Evolutionary conservation across 2,797 vertebrate genomes (phyloP).

Genomic region (Leptatherina wallacei): DNA sequence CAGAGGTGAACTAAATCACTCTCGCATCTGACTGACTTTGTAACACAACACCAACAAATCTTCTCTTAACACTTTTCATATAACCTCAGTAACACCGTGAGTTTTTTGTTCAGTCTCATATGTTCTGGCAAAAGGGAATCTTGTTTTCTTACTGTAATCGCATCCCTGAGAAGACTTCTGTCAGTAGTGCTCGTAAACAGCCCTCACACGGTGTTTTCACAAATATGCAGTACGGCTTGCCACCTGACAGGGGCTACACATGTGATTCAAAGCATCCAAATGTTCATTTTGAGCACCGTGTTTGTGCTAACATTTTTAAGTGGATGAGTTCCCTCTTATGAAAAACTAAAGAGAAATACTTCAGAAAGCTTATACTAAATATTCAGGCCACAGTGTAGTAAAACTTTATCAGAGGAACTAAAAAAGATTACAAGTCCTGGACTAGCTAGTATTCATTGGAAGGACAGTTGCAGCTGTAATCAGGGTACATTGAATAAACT

Average conservation of each 20-base stretch:
- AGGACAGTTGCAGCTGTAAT: background rate
- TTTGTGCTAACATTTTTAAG: background rate
- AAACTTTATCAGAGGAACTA: background rate
- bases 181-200: slow-evolving; percentile 15
- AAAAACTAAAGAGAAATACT: background rate
- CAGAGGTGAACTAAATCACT: slow-evolving; percentile 65
- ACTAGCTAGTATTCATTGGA: background rate
- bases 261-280: slow-evolving; percentile 20
- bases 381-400: background rate
- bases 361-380: background rate
- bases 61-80: slow-evolving; percentile 40
- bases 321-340: background rate
- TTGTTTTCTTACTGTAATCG: slow-evolving; percentile 28
- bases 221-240: background rate
- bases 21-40: slow-evolving; percentile 41
- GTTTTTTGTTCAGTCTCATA: background rate
- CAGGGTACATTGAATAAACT: background rate
- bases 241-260: slow-evolving; percentile 26
- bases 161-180: slow-evolving; percentile 18
- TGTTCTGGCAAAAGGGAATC: background rate
- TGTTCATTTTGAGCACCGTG: background rate
- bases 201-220: slow-evolving; percentile 18
- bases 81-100: slow-evolving; percentile 40
- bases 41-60: slow-evolving; percentile 39
- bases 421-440: background rate